Conservation (phyloP, 1,140 invertebrate species). For the Spodoptera litura region DNA sequence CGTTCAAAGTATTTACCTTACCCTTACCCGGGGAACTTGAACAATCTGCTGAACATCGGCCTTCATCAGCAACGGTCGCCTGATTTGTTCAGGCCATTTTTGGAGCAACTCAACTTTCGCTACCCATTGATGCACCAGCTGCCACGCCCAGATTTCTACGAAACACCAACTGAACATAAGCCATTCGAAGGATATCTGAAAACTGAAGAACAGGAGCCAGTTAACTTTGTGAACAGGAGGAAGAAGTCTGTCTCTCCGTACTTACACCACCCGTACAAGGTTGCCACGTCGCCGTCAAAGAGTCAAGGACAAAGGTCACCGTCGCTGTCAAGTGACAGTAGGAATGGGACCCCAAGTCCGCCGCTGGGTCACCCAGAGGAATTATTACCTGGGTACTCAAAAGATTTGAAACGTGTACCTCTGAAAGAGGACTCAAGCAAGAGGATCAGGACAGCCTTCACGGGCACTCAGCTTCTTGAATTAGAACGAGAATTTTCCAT, state of each 20-base stretch:
- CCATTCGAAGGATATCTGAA: slow-evolving; percentile 67
- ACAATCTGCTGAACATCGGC: slow-evolving; percentile 88
- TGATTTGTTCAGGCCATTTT: slow-evolving; percentile 80
- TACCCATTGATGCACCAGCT: slow-evolving; percentile 76
- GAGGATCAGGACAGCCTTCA: slow-evolving; percentile 96
- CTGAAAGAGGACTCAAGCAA: slow-evolving; percentile 89
- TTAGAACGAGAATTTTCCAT: slow-evolving; percentile 96
- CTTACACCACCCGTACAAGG: slow-evolving; percentile 80
- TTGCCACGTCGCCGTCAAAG: slow-evolving; percentile 79
- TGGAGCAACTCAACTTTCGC: slow-evolving; percentile 79
- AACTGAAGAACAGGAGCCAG: slow-evolving; percentile 71
- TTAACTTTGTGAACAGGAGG: slow-evolving; percentile 70
- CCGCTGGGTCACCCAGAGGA: slow-evolving; percentile 86
- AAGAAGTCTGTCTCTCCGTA: slow-evolving; percentile 81
- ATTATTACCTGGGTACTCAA: slow-evolving; percentile 79
- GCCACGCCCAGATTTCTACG: slow-evolving; percentile 72
- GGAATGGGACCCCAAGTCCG: slow-evolving; percentile 87
- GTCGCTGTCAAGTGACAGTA: slow-evolving; percentile 80
- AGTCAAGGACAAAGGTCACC: slow-evolving; percentile 78
- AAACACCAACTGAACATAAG: slow-evolving; percentile 61
- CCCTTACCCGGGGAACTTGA: slow-evolving; percentile 87
- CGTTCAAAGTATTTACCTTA: slow-evolving; percentile 86
- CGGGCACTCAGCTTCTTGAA: slow-evolving; percentile 95
- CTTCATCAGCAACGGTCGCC: slow-evolving; percentile 87
- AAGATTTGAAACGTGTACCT: slow-evolving; percentile 75